Conservation (phyloP, 64 coral and sea anemone species). For the Montipora sp. region DNA sequence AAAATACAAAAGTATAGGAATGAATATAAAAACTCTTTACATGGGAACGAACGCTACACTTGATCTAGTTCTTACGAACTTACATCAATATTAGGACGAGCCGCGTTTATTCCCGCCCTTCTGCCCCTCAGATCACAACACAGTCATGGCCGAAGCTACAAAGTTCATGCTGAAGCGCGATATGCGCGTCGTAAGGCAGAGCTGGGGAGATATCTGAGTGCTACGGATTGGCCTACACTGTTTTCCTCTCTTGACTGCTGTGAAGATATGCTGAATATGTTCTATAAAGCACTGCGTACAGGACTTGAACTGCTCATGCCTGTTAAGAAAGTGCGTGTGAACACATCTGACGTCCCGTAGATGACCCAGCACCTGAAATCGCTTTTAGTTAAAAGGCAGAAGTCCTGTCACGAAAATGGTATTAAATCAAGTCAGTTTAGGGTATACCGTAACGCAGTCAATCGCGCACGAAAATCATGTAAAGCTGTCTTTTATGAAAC, state of each 20-base stretch:
- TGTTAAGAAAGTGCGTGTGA: neutral
- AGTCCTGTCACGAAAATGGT: neutral
- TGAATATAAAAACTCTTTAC: too few species aligned
- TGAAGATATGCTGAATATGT: too few species aligned
- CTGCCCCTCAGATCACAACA: conserved; percentile 63
- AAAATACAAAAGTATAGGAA: too few species aligned
- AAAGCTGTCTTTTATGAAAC: neutral
- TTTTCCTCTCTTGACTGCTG: neutral
- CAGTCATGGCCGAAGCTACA: neutral
- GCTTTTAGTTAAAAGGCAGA: neutral
- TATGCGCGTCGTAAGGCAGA: conserved; percentile 27
- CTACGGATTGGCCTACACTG: conserved; percentile 23
- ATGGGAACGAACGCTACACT: neutral
- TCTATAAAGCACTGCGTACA: too few species aligned
- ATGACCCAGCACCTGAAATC: conserved; percentile 1
- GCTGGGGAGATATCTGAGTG: conserved; percentile 38
- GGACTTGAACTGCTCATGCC: too few species aligned
- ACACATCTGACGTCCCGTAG: neutral
- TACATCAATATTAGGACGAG: conserved; percentile 25
- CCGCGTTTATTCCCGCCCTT: conserved; percentile 48
- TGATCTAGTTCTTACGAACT: conserved; percentile 65
- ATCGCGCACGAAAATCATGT: neutral
- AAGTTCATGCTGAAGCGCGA: neutral
- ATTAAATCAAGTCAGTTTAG: neutral
- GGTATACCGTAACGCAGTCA: neutral